Evolutionary conservation across 2,888 invertebrate genomes (phyloP).

Genomic region (Tetropium fuscum): DNA sequence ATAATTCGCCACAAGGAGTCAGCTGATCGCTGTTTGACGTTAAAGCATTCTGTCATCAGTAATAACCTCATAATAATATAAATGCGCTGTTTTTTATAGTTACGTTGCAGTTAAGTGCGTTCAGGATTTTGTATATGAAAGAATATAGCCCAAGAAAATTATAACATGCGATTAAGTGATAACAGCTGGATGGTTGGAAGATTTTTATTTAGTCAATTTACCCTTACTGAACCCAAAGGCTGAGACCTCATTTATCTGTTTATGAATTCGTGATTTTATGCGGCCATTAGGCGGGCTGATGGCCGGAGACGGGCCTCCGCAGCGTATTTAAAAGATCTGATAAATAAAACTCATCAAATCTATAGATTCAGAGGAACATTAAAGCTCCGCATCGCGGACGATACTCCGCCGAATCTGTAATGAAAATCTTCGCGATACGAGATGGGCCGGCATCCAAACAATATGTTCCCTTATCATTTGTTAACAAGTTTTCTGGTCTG

Average conservation of each 20-base stretch:
- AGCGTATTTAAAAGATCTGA: conserved; percentile 59
- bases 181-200: no score
- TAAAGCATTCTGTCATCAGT: no score
- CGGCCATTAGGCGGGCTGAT: conserved; percentile 21
- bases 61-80: no score
- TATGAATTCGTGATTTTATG: conserved; percentile 27
- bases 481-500: conserved; percentile 65
- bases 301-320: conserved; percentile 22
- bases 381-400: conserved; percentile 57
- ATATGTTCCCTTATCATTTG: conserved; percentile 65
- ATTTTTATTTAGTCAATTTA: no score
- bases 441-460: conserved; percentile 64
- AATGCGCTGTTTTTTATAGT: no score
- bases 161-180: no score
- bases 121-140: no score
- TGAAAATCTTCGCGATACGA: conserved; percentile 61
- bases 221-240: no score
- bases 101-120: no score
- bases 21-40: no score
- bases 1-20: no score
- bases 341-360: conserved; percentile 65
- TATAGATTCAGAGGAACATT: conserved; percentile 66
- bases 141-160: no score
- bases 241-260: conserved; percentile 5
- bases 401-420: conserved; percentile 63